These are phyloP conservation scores for Sarcophaga subvicina DNA, from an alignment of 2,888 invertebrate species.

Conservation along the genomic window DNA sequence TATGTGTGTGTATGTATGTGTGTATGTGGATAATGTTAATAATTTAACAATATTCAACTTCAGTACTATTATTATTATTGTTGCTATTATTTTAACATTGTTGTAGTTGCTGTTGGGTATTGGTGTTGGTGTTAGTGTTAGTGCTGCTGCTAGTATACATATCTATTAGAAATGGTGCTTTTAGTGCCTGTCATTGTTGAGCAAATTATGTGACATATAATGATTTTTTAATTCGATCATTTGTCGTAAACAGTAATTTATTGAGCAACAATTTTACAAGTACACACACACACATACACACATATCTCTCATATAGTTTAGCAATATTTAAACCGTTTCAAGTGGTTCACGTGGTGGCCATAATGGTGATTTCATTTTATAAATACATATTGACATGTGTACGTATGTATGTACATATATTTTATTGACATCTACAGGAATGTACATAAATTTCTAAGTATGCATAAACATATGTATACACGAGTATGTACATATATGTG, in stretches of 20 bases:
- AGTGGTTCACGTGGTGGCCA: slow-evolving; percentile 15
- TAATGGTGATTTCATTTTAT: slow-evolving; percentile 47
- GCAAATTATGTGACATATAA: slow-evolving; percentile 67
- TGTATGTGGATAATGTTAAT: neutral
- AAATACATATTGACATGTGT: slow-evolving; percentile 12
- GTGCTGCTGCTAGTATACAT: no score
- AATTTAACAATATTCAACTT: slow-evolving; percentile 46
- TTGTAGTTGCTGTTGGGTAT: neutral
- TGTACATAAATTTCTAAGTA: neutral
- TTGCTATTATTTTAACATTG: slow-evolving; percentile 4
- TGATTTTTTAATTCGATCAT: slow-evolving; percentile 72
- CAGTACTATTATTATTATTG: slow-evolving; percentile 18
- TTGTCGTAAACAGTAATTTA: slow-evolving; percentile 69
- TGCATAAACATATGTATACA: neutral
- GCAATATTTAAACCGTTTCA: neutral
- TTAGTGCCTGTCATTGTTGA: slow-evolving; percentile 31
- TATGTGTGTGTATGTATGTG: no score
- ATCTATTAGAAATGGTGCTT: slow-evolving; percentile 2
- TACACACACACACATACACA: neutral
- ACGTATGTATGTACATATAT: neutral
- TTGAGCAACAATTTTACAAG: slow-evolving; percentile 57
- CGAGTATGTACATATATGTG: neutral
- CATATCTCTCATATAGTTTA: neutral
- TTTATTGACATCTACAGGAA: neutral
- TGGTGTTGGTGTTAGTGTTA: neutral